A percentile compares a stretch with the other conserved stretches of the same genome.
phyloP scores from a whole-genome alignment of 2,113 vertebrate genomes.

The Gobiocypris rarus region DNA sequence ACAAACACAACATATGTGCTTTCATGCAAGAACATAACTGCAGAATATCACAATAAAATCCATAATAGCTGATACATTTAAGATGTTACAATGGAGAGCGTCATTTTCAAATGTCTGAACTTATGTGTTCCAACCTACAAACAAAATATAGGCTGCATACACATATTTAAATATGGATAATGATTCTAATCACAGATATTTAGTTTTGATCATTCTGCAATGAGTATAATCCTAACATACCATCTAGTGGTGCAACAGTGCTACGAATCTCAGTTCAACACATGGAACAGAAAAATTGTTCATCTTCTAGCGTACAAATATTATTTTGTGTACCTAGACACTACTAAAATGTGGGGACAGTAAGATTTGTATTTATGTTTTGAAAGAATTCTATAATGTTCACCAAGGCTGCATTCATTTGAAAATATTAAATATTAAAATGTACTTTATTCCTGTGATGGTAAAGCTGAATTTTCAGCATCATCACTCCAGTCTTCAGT shows the following conservation, averaged over 20 bases:
- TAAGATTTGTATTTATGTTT: not conserved
- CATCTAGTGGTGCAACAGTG: slow-evolving; percentile 26
- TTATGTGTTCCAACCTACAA: not conserved
- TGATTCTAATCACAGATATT: not conserved
- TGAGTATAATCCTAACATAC: not conserved
- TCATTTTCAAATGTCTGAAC: not conserved
- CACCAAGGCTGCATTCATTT: not conserved
- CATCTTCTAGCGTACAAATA: not conserved
- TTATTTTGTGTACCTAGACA: not conserved
- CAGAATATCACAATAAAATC: not conserved
- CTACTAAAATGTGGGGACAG: not conserved
- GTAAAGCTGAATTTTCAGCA: no score
- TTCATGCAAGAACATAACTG: not conserved
- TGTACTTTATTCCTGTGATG: not conserved
- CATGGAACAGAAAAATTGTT: not conserved
- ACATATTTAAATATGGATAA: not conserved
- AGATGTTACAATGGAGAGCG: not conserved
- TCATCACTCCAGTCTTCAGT: no score
- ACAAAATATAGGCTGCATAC: not conserved
- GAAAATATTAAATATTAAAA: not conserved
- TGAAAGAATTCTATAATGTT: not conserved
- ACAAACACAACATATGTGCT: not conserved
- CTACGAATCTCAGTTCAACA: slow-evolving; percentile 1
- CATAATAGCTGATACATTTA: not conserved
- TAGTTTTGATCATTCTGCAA: not conserved